Evolutionary conservation across 1,140 invertebrate genomes (phyloP).

Genomic region (Neelides sp.): DNA sequence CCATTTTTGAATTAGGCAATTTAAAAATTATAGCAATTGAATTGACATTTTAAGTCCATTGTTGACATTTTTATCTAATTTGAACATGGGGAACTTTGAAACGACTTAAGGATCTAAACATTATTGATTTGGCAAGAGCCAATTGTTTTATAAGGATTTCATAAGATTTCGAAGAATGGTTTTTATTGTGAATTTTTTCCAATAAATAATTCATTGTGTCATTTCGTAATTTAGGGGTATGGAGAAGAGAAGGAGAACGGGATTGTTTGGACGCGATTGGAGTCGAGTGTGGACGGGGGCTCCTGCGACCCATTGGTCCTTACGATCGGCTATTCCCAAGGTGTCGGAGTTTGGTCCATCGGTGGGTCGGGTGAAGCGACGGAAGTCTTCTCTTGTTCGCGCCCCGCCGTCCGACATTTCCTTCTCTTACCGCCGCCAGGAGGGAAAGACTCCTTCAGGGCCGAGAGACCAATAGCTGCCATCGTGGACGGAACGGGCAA

Average conservation of each 20-base stretch:
- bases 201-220: no score
- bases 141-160: no score
- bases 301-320: slow-evolving; percentile 62
- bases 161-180: no score
- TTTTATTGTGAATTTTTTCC: no score
- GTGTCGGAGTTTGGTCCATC: slow-evolving; percentile 54
- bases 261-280: slow-evolving; percentile 55
- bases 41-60: no score
- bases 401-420: slow-evolving; percentile 68
- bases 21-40: no score
- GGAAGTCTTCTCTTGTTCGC: slow-evolving; percentile 78
- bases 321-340: slow-evolving; percentile 60
- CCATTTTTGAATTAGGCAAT: no score
- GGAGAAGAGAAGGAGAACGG: slow-evolving; percentile 27
- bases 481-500: slow-evolving; percentile 72
- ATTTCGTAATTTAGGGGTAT: slow-evolving; percentile 3
- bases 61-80: no score
- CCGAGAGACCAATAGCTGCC: slow-evolving; percentile 72
- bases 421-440: slow-evolving; percentile 67
- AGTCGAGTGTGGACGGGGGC: slow-evolving; percentile 32
- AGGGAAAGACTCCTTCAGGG: slow-evolving; percentile 51
- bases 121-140: no score
- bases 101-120: no score
- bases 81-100: no score
- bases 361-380: slow-evolving; percentile 74